These are phyloP conservation scores for Sebastes flavidus DNA, from an alignment of 2,797 vertebrate species.

Conservation along the genomic window DNA sequence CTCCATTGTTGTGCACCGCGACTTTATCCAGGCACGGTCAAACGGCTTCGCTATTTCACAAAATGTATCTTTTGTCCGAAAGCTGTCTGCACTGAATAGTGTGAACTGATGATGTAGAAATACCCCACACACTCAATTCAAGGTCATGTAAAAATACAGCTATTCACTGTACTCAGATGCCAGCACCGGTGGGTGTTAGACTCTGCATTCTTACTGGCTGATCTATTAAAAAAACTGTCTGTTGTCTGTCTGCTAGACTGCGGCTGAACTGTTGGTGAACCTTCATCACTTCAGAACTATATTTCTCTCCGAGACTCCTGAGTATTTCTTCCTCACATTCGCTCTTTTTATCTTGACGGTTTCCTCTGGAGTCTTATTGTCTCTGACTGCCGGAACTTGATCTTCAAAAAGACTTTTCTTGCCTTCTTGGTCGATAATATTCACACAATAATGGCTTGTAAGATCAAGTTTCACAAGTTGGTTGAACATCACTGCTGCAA, in stretches of 20 bases:
- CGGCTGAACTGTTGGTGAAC: not conserved
- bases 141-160: not conserved
- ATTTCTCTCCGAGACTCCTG: not conserved
- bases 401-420: not conserved
- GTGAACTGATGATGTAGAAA: not conserved
- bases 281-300: not conserved
- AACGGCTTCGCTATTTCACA: not conserved
- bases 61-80: not conserved
- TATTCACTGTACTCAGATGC: not conserved
- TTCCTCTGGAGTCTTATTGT: not conserved
- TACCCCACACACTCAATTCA: not conserved
- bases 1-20: not conserved
- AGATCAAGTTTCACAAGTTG: not conserved
- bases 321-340: not conserved
- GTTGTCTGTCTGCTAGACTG: not conserved
- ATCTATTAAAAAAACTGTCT: not conserved
- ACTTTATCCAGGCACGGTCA: not conserved
- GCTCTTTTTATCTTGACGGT: not conserved
- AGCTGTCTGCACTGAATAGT: not conserved
- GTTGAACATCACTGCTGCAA: not conserved
- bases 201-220: not conserved
- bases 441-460: not conserved
- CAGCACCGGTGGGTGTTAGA: not conserved
- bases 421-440: not conserved
- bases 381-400: not conserved